Conservation (phyloP, 2,888 invertebrate genomes). For the Onthophagus sagittarius region DNA sequence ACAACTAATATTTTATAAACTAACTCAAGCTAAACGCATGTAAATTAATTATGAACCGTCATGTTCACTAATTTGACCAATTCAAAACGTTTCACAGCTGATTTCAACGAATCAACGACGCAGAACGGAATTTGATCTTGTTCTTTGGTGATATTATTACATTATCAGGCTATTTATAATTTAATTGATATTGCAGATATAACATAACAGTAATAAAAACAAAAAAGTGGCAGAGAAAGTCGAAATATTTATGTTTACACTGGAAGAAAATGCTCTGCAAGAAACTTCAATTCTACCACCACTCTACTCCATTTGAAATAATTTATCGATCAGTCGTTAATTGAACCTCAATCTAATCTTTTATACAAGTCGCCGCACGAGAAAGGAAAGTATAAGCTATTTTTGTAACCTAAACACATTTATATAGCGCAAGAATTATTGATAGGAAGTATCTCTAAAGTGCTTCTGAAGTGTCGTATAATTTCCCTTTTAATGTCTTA, state of each 20-base stretch:
- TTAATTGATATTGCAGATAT: not conserved
- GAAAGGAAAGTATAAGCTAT: no score
- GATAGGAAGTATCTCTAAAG: no score
- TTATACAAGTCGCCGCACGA: no score
- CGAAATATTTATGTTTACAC: not conserved
- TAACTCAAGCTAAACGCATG: not conserved
- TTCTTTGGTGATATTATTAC: not conserved
- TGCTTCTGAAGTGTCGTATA: no score
- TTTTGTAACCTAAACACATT: no score
- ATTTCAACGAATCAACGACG: not conserved
- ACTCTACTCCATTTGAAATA: not conserved
- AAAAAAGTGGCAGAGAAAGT: not conserved
- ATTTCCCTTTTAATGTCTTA: no score
- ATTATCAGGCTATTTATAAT: not conserved
- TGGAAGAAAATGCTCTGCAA: not conserved
- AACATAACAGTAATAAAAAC: not conserved
- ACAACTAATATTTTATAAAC: not conserved
- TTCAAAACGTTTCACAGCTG: not conserved
- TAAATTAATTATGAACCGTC: not conserved
- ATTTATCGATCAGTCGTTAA: not conserved
- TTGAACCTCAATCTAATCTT: not conserved
- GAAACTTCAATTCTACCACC: not conserved
- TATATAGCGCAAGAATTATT: no score
- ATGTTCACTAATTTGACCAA: not conserved
- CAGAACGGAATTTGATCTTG: not conserved